phyloP scores from a whole-genome alignment of 1,140 invertebrate species.

The Polypedilum vanderplanki region DNA sequence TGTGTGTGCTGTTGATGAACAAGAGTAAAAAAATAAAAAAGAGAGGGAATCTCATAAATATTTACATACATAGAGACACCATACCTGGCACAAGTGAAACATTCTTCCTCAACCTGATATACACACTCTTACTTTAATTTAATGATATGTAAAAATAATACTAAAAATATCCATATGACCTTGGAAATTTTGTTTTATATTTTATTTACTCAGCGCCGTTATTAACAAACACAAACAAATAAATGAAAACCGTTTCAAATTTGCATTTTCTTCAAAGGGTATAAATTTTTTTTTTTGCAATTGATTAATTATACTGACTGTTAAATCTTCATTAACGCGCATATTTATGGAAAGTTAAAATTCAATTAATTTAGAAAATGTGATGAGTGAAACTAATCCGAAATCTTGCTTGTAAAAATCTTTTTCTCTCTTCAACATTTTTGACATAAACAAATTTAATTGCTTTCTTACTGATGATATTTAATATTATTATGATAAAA shows the following conservation, averaged over 20 bases:
- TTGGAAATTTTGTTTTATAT: background rate
- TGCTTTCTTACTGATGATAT: too few species aligned
- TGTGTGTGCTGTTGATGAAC: background rate
- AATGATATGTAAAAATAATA: constrained; percentile 24
- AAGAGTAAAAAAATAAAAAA: background rate
- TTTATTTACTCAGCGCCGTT: constrained; percentile 9
- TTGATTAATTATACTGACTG: too few species aligned
- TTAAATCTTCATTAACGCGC: too few species aligned
- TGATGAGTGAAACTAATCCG: too few species aligned
- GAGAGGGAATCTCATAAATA: constrained; percentile 15
- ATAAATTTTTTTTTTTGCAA: background rate
- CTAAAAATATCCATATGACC: constrained; percentile 28
- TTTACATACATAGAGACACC: constrained; percentile 22
- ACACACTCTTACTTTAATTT: background rate
- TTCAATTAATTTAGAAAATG: too few species aligned
- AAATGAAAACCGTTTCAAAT: constrained; percentile 1
- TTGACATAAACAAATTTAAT: too few species aligned
- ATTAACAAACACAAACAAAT: constrained; percentile 8
- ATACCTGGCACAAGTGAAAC: background rate
- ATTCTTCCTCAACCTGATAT: constrained; percentile 6
- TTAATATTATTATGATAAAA: too few species aligned
- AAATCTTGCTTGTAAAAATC: too few species aligned
- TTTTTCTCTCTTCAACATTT: too few species aligned
- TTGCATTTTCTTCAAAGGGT: background rate
- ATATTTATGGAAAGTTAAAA: too few species aligned